A percentile compares a stretch with the other conserved stretches of the same genome.
Conservation (phyloP, 1,140 invertebrate species). For the Drosophila trapezifrons region DNA sequence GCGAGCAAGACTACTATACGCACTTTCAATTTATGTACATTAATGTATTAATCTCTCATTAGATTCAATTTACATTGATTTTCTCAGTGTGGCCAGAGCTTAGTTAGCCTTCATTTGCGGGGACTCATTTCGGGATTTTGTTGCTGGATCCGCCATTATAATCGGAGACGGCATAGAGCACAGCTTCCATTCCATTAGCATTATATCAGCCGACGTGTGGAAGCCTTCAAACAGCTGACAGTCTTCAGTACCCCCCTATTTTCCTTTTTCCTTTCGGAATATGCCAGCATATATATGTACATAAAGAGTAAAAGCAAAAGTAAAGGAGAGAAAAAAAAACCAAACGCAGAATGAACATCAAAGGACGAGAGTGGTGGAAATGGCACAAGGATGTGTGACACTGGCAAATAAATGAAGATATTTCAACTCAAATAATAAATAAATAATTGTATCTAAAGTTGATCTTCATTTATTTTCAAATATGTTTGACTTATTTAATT, state of each 20-base stretch:
- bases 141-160: constrained; percentile 7
- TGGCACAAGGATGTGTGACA: not conserved
- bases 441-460: not conserved
- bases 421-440: not conserved
- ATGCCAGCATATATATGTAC: not conserved
- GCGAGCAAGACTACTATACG: too few species aligned
- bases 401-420: not conserved
- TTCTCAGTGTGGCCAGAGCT: not conserved
- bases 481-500: not conserved
- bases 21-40: too few species aligned
- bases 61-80: not conserved
- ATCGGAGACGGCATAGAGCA: constrained; percentile 13
- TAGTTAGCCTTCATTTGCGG: constrained; percentile 1
- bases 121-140: not conserved
- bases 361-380: not conserved
- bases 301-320: not conserved
- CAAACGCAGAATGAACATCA: constrained; percentile 13
- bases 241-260: not conserved
- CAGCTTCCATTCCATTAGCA: constrained; percentile 56
- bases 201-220: constrained; percentile 31
- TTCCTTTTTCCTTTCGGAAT: constrained; percentile 1
- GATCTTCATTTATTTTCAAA: not conserved
- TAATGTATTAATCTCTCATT: too few species aligned
- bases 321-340: not conserved
- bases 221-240: constrained; percentile 30